Evolutionary conservation across 2,797 vertebrate species (phyloP).

Genomic region (Poeciliopsis paucimaculata): DNA sequence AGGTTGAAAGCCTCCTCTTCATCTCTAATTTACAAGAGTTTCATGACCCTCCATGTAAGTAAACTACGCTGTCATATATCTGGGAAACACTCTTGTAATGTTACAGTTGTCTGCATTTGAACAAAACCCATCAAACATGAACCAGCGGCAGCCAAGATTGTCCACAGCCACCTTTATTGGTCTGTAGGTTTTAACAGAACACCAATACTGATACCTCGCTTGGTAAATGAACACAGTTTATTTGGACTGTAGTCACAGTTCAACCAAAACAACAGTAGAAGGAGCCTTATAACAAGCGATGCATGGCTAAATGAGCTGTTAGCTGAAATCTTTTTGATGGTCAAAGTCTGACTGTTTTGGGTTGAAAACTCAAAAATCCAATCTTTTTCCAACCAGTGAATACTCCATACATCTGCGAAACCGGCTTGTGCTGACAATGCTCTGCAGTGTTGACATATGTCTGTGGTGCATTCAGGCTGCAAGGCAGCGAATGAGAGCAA

Average conservation of each 20-base stretch:
- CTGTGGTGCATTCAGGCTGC: not conserved
- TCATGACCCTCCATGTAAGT: not conserved
- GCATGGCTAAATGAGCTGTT: not conserved
- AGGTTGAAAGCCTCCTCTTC: slow-evolving; percentile 27
- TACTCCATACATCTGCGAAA: not conserved
- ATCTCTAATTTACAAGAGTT: slow-evolving; percentile 3
- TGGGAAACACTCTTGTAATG: not conserved
- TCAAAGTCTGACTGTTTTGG: not conserved
- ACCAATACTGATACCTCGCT: slow-evolving; percentile 7
- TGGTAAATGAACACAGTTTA: slow-evolving; percentile 19
- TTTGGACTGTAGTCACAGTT: slow-evolving; percentile 18
- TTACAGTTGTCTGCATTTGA: not conserved
- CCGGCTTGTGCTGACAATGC: not conserved
- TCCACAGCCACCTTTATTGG: slow-evolving; percentile 3
- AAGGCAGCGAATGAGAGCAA: too few relatives aligned
- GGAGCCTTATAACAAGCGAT: not conserved
- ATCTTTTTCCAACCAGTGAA: not conserved
- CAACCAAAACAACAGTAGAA: slow-evolving; percentile 23
- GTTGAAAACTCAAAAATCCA: not conserved
- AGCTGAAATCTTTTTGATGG: not conserved
- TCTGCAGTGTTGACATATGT: not conserved
- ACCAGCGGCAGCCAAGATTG: not conserved
- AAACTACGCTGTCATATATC: not conserved
- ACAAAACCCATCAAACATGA: not conserved
- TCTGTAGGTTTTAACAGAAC: slow-evolving; percentile 18